phyloP scores from a whole-genome alignment of 2,113 vertebrate species.

The Isichthys henryi region DNA sequence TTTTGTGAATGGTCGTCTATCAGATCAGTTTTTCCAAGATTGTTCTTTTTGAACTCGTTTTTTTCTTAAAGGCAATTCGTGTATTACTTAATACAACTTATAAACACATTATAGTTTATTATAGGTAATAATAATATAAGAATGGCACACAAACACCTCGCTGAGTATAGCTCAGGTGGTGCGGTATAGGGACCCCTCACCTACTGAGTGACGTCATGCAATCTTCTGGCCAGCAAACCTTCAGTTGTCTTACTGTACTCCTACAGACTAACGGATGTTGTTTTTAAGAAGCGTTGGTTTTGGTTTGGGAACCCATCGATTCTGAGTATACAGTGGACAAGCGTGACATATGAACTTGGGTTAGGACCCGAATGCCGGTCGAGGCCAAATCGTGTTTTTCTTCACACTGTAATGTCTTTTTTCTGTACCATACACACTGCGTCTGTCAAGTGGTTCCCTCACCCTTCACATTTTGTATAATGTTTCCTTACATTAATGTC shows the following conservation, averaged over 20 bases:
- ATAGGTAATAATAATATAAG: not conserved
- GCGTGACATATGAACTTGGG: no score
- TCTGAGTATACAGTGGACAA: not conserved
- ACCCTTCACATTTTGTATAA: not conserved
- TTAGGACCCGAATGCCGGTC: no score
- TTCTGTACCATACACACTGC: not conserved
- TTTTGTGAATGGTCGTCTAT: not conserved
- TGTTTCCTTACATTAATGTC: not conserved
- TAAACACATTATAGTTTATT: conserved; percentile 17
- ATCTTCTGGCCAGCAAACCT: not conserved
- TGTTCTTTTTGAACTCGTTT: not conserved
- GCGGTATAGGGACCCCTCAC: not conserved
- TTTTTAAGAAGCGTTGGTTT: conserved; percentile 47
- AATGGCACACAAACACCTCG: not conserved
- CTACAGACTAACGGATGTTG: conserved; percentile 41
- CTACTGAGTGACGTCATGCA: conserved; percentile 32
- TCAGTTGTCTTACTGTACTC: conserved; percentile 8
- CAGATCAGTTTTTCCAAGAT: not conserved
- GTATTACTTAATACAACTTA: not conserved
- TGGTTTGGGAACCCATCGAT: conserved; percentile 48
- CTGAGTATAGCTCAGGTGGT: not conserved
- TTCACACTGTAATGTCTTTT: not conserved
- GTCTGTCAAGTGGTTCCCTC: not conserved
- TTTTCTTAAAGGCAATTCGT: not conserved
- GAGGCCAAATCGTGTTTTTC: not conserved